Base-by-base conservation (phyloP, 30 jellyfish, hydroid and myxozoan species). In the Sanderia malayensis region DNA sequence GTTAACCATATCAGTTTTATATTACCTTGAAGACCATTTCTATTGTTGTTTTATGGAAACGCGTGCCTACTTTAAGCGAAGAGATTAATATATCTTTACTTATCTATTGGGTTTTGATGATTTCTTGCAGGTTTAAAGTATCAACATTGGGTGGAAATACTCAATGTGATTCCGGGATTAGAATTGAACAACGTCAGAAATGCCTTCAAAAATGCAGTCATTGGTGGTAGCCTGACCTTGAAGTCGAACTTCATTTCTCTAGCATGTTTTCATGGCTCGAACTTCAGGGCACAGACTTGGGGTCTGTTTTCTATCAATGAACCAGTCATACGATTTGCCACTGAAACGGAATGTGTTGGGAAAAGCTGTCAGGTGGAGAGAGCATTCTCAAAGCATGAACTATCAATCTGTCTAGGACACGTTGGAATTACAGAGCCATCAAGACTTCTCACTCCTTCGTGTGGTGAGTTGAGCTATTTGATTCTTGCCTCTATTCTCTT, bases 231-330 rank as follows among this genome's bases (percentile, higher is more conserved):
- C 73, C 89, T 92, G n/a, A 67, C 84, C n/a, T 46, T 92, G 72
- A 73, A 73, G 68, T 92, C 95, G 23, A 74, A 79, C 86, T 85
- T 76, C 66, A 62, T 84, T 9, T 84, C 94, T 10, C 93, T 92
- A 8, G 93, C 95, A 9, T 92, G 98, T 74, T 92, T 92, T 57
- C 98, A 92, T 83, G 98, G 98, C 20, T 74, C 95, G 3, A 92
- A 92, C 62, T 92, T 92, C 76, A 95, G 98, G n/a, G 90, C 98
- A 18, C 98, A 92, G 64, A 83, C 87, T 27, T 92, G 98, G 98
- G 98, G 91, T 10, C 70, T 92, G 83, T 92, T 92, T 65, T 85
- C 98, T 10, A 67, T 92, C 63, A 67, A 73, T 29, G 98, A 92
- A 68, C 98, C 98, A 1, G 66, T 86, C 23, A 61, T 84, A 4